Percentiles rank a stretch among this genome's conserved stretches.
Conservation (phyloP, 2,797 vertebrate genomes). For the Bufotes viridis region DNA sequence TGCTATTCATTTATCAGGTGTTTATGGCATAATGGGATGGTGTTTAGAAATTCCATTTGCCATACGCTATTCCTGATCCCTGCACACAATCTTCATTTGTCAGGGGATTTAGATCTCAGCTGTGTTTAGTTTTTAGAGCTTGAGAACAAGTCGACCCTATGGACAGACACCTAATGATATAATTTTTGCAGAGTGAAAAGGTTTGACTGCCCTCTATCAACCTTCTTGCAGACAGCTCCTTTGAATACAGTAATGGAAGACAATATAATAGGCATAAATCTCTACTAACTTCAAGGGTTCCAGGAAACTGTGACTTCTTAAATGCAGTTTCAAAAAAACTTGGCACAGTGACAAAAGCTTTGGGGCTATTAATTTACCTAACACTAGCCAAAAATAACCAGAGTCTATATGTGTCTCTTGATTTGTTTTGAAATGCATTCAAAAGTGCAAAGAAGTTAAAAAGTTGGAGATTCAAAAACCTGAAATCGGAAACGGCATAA, state of each 20-base stretch:
- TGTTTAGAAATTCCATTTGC: slow-evolving; percentile 83
- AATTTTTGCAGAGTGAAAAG: slow-evolving; percentile 76
- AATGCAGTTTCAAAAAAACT: slow-evolving; percentile 73
- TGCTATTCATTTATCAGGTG: slow-evolving; percentile 80
- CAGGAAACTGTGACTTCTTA: slow-evolving; percentile 73
- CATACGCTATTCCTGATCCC: slow-evolving; percentile 78
- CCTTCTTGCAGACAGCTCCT: slow-evolving; percentile 75
- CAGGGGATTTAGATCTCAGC: slow-evolving; percentile 81
- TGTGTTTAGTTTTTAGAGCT: slow-evolving; percentile 82
- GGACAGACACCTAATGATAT: slow-evolving; percentile 81
- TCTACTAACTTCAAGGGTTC: slow-evolving; percentile 76
- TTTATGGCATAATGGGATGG: slow-evolving; percentile 71
- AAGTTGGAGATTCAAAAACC: slow-evolving; percentile 71
- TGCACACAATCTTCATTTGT: slow-evolving; percentile 80
- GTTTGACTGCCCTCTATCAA: slow-evolving; percentile 79
- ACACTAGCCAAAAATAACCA: slow-evolving; percentile 77
- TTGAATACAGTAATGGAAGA: slow-evolving; percentile 77
- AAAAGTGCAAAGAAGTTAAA: slow-evolving; percentile 75
- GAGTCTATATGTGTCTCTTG: slow-evolving; percentile 78
- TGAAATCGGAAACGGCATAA: slow-evolving; percentile 71
- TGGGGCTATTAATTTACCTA: slow-evolving; percentile 77
- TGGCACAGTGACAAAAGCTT: slow-evolving; percentile 77
- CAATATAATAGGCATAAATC: slow-evolving; percentile 74
- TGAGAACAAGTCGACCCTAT: slow-evolving; percentile 80
- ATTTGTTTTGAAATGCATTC: slow-evolving; percentile 83